phyloP scores from a whole-genome alignment of 2,797 vertebrate genomes.

The Bryconaethiops microstoma region DNA sequence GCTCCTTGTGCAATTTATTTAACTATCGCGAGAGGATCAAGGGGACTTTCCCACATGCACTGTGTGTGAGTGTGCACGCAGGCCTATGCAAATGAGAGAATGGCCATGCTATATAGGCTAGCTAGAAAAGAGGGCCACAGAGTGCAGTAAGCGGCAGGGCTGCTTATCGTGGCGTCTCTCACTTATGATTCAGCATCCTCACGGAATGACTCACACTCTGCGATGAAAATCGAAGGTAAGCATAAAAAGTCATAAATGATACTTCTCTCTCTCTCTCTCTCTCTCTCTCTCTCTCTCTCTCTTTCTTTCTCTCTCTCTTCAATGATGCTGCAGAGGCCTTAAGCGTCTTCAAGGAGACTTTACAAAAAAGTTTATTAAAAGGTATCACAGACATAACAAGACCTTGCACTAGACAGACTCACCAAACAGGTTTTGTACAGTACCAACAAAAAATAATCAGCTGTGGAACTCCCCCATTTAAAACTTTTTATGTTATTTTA shows the following conservation, averaged over 20 bases:
- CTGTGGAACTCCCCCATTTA: too few relatives aligned
- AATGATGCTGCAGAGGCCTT: too few relatives aligned
- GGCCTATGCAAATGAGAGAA: constrained; percentile 20
- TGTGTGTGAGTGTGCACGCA: neutral
- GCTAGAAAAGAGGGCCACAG: neutral
- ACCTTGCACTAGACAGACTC: too few relatives aligned
- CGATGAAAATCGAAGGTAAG: neutral
- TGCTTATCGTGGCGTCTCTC: neutral
- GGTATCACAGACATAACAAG: too few relatives aligned
- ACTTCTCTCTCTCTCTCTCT: neutral
- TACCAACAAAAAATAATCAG: too few relatives aligned
- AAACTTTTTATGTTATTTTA: too few relatives aligned
- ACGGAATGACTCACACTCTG: constrained; percentile 52
- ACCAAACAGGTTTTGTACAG: too few relatives aligned
- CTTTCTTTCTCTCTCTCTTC: too few relatives aligned
- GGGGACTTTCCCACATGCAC: neutral
- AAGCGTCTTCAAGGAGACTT: too few relatives aligned
- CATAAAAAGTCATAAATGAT: too few relatives aligned
- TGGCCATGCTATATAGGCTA: constrained; percentile 2
- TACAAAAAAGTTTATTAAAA: too few relatives aligned
- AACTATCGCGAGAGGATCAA: constrained; percentile 11
- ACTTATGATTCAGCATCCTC: constrained; percentile 58
- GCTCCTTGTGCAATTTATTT: neutral
- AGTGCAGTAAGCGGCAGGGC: neutral
- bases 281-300: too few relatives aligned